These are phyloP conservation scores for Sylvilagus floridanus DNA, from an alignment of 2,797 vertebrate species.

Conservation along the genomic window DNA sequence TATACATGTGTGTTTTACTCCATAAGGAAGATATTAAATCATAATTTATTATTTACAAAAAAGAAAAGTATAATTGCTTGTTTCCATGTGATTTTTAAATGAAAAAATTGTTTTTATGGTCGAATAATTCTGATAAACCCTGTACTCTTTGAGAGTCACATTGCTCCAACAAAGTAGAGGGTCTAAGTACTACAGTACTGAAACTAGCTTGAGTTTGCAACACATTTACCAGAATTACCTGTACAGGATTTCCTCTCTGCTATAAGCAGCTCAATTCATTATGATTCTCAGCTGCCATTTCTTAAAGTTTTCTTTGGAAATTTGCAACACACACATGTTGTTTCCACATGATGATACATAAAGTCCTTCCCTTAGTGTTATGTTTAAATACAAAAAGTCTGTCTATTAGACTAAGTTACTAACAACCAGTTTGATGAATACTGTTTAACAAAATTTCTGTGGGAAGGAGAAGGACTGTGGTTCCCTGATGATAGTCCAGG, in stretches of 20 bases:
- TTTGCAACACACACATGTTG: background rate
- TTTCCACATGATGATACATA: constrained; percentile 44
- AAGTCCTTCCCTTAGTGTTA: constrained; percentile 42
- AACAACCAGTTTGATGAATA: constrained; percentile 21
- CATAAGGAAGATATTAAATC: background rate
- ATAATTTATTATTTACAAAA: background rate
- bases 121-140: background rate
- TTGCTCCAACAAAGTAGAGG: background rate
- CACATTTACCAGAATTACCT: background rate
- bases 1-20: background rate
- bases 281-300: background rate
- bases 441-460: constrained; percentile 21
- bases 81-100: background rate
- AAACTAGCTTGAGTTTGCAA: background rate
- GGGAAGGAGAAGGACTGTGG: constrained; percentile 26
- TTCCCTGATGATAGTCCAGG: background rate
- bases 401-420: background rate
- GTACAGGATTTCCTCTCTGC: background rate
- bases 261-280: background rate
- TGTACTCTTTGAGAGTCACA: background rate
- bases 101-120: background rate
- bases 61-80: background rate
- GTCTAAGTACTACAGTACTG: background rate
- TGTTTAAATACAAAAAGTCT: constrained; percentile 38
- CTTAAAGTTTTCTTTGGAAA: background rate